Base-by-base conservation (phyloP, 1,140 invertebrate species). In the Caenorhabditis brenneri region DNA sequence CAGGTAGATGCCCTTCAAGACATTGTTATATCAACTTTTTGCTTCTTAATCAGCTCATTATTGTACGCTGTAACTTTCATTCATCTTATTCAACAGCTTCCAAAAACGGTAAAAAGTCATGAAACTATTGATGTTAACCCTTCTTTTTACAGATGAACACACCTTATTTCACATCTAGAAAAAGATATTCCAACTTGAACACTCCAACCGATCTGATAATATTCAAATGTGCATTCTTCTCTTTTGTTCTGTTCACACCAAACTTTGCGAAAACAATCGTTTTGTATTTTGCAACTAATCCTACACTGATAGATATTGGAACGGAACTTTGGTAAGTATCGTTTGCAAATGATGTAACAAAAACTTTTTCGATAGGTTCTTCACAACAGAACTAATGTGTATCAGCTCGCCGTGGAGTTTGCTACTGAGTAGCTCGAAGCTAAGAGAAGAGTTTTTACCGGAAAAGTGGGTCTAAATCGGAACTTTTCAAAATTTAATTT, bases 191-290 rank as follows among this genome's bases (percentile, higher is more conserved):
- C 1, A 58, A 36, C 9, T 5, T 55, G 12, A 65, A 65, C 7
- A 9, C 58, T 6, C 58, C 58, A 33, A 65, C 58, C 16, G 58
- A 65, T n/a, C 29, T 65, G 31, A 65, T 65, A 19, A 65, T 65
- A 27, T 65, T 65, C 58, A 65, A 65, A 36, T 65, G 58, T 19
- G 58, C 58, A 16, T 65, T 65, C 19, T 65, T 65, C 58, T 65
- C 58, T 19, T 65, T 65, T 19, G 31, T 65, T 33, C 31, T 65
- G 16, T 65, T 65, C 10, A 36, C 31, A 6, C 58, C 58, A 16
- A 65, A 65, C 24, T 33, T 36, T 10, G 31, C 16, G 15, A 65
- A 65, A 19, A 65, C 58, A 19, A 36, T 65, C 15, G 31, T 65
- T 65, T 36, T 65, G 19, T 65, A 33, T 65, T 65, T 65, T 36